Evolutionary conservation across 1,140 invertebrate species (phyloP).

Genomic region (Asbolus verrucosus): DNA sequence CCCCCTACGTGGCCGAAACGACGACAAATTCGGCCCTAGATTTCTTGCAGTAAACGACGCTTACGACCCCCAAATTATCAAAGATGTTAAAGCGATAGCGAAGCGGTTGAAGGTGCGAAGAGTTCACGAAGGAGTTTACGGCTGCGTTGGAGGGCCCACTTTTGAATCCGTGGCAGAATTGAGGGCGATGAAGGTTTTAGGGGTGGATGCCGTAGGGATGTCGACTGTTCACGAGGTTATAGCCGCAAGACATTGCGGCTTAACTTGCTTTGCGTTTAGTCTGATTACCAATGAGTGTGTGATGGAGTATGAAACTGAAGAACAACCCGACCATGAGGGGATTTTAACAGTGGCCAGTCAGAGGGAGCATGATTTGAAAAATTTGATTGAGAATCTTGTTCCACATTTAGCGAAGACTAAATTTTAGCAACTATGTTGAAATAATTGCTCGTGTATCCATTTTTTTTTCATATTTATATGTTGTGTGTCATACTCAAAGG

Average conservation of each 20-base stretch:
- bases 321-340: constrained; percentile 88
- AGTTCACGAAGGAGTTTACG: constrained; percentile 93
- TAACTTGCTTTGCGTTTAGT: constrained; percentile 91
- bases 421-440: no score
- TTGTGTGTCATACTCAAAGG: no score
- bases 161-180: constrained; percentile 96
- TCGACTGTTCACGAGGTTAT: constrained; percentile 92
- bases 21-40: constrained; percentile 92
- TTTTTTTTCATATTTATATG: no score
- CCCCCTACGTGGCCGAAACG: constrained; percentile 92
- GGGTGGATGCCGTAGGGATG: constrained; percentile 95
- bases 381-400: constrained; percentile 74
- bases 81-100: constrained; percentile 78
- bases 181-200: constrained; percentile 82
- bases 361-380: constrained; percentile 75
- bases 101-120: constrained; percentile 86
- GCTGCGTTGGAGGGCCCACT: constrained; percentile 91
- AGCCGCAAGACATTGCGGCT: constrained; percentile 90
- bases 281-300: constrained; percentile 93
- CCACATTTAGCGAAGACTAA: constrained; percentile 37
- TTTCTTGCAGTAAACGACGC: constrained; percentile 92
- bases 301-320: constrained; percentile 81
- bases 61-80: constrained; percentile 82
- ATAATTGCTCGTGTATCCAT: no score
- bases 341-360: constrained; percentile 85